Percentiles rank a stretch among this genome's conserved stretches.
These are phyloP conservation scores for Gryllus longicercus DNA, from an alignment of 2,888 invertebrate genomes.

Conservation along the genomic window DNA sequence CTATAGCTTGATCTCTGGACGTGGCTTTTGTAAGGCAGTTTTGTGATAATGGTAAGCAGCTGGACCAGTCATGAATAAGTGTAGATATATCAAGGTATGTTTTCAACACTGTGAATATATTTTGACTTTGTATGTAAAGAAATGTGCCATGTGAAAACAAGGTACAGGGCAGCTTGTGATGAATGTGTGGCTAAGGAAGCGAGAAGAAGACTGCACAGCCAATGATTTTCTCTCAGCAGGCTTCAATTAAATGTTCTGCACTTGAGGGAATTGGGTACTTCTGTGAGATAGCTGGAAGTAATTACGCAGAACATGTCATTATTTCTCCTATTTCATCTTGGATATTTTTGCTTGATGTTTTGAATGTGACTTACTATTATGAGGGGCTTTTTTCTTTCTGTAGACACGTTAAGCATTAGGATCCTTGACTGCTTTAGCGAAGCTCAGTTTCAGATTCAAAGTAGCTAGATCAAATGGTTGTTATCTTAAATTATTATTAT, in stretches of 20 bases:
- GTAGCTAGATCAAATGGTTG: conserved; percentile 7
- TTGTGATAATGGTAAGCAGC: not conserved
- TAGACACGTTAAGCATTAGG: not conserved
- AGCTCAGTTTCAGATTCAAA: not conserved
- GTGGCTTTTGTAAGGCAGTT: not conserved
- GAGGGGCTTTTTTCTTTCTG: not conserved
- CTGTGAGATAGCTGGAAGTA: conserved; percentile 17
- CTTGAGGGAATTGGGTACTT: not conserved
- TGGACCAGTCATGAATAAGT: conserved; percentile 10
- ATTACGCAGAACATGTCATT: conserved; percentile 17
- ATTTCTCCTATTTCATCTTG: conserved; percentile 1
- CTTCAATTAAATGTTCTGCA: not conserved
- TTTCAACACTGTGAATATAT: conserved; percentile 17
- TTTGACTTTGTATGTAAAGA: conserved; percentile 2
- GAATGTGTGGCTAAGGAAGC: not conserved
- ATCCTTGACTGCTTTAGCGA: not conserved
- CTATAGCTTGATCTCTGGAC: not conserved
- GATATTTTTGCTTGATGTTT: conserved; percentile 17
- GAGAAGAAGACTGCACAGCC: not conserved
- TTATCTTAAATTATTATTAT: not conserved
- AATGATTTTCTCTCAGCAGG: not conserved
- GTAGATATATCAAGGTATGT: conserved; percentile 8
- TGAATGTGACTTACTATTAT: not conserved
- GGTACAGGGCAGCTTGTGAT: not conserved
- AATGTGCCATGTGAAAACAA: not conserved